Conservation (phyloP, 2,113 vertebrate genomes). For the Eptesicus fuscus region DNA sequence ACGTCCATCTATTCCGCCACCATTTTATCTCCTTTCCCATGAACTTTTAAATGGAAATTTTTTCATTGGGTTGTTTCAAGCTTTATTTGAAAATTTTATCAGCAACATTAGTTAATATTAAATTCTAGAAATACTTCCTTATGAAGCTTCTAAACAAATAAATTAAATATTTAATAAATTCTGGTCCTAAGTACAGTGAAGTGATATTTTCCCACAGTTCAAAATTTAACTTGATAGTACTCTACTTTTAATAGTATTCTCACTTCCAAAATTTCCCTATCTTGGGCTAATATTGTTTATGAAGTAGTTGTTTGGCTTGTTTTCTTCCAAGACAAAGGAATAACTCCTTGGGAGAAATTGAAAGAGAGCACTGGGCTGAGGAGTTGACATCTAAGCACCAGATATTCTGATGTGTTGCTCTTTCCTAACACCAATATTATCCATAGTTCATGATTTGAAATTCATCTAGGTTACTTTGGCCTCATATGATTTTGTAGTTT, state of each 20-base stretch:
- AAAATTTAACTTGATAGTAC: neutral
- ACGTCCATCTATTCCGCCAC: too few relatives aligned
- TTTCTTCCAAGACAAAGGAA: constrained; percentile 1
- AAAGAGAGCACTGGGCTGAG: neutral
- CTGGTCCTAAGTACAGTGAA: neutral
- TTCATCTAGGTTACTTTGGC: neutral
- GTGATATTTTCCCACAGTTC: neutral
- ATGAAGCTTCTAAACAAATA: constrained; percentile 12
- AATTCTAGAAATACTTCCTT: neutral
- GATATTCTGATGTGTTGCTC: neutral
- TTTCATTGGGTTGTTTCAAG: neutral
- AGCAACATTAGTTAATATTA: neutral
- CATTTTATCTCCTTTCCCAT: neutral
- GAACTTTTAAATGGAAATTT: constrained; percentile 1
- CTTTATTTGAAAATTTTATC: constrained; percentile 7
- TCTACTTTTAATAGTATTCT: constrained; percentile 6
- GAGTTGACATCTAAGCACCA: neutral
- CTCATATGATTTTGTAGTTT: constrained; percentile 2
- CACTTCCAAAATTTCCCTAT: neutral
- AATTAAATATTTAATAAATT: constrained; percentile 25
- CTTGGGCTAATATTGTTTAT: neutral
- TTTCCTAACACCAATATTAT: neutral
- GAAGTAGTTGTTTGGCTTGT: neutral
- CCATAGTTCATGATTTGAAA: neutral
- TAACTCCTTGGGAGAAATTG: neutral